A percentile compares a stretch with the other conserved stretches of the same genome.
Evolutionary conservation across 2,797 vertebrate species (phyloP).

Genomic region (Hydrocynus forskahlii): DNA sequence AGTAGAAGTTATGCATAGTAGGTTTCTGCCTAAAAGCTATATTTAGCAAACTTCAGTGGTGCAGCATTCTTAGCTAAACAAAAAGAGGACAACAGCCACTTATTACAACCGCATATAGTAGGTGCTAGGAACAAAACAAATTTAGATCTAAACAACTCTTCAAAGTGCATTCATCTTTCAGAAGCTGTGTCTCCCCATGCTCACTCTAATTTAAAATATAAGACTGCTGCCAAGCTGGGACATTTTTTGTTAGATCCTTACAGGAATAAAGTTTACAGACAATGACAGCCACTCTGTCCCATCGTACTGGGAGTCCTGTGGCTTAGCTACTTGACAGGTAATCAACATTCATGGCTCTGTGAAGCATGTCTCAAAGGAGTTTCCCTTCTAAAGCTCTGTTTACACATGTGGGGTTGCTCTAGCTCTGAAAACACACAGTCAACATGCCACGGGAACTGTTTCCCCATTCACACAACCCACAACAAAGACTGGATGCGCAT

Average conservation of each 20-base stretch:
- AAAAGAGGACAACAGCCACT: background rate
- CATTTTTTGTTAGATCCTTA: background rate
- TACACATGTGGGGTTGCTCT: constrained; percentile 17
- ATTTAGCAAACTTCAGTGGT: background rate
- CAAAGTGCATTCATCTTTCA: background rate
- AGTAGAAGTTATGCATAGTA: background rate
- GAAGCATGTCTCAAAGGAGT: constrained; percentile 38
- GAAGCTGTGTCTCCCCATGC: background rate
- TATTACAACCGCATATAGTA: background rate
- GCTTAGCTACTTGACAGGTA: constrained; percentile 28
- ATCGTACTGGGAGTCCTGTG: background rate
- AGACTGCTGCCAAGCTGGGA: background rate
- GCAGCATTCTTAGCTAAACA: background rate
- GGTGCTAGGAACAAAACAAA: background rate
- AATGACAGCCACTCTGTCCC: background rate
- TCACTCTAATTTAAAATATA: constrained; percentile 3
- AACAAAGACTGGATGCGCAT: constrained; percentile 10
- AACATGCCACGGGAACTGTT: constrained; percentile 43
- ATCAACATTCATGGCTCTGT: constrained; percentile 1
- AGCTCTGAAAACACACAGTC: constrained; percentile 18
- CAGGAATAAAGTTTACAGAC: constrained; percentile 1
- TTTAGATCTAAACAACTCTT: constrained; percentile 11
- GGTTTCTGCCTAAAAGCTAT: background rate
- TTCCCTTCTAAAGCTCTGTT: background rate
- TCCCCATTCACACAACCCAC: background rate